Conservation (phyloP, 1,140 invertebrate species). For the Dreissena polymorpha region DNA sequence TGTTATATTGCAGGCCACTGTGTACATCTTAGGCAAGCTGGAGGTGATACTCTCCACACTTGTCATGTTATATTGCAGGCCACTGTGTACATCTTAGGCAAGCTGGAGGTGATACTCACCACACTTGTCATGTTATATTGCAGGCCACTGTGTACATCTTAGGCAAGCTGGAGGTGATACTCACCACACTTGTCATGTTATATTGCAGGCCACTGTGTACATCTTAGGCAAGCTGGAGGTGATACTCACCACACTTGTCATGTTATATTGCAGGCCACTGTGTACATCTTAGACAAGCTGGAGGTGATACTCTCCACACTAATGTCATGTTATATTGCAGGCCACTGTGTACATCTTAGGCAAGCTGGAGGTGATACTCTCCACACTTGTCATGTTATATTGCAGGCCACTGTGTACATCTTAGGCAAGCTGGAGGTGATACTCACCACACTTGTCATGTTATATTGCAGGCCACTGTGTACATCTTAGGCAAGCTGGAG, state of each 20-base stretch:
- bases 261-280: slow-evolving; percentile 86
- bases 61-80: slow-evolving; percentile 82
- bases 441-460: slow-evolving; percentile 84
- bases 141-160: slow-evolving; percentile 94
- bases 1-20: slow-evolving; percentile 86
- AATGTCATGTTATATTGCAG: slow-evolving; percentile 79
- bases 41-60: slow-evolving; percentile 94
- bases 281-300: slow-evolving; percentile 94
- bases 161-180: slow-evolving; percentile 94
- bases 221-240: slow-evolving; percentile 95
- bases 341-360: slow-evolving; percentile 94
- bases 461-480: slow-evolving; percentile 89
- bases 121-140: slow-evolving; percentile 77
- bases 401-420: slow-evolving; percentile 92
- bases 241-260: slow-evolving; percentile 88
- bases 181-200: slow-evolving; percentile 84
- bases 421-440: slow-evolving; percentile 96
- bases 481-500: slow-evolving; percentile 94
- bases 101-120: slow-evolving; percentile 93
- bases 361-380: slow-evolving; percentile 93
- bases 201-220: slow-evolving; percentile 90
- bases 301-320: slow-evolving; percentile 94
- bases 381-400: slow-evolving; percentile 80
- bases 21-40: slow-evolving; percentile 94
- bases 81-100: slow-evolving; percentile 94